Evolutionary conservation across 2,888 invertebrate genomes (phyloP), one percentile per base, ranked within the genome.

Genomic region (Helobdella robusta): DNA sequence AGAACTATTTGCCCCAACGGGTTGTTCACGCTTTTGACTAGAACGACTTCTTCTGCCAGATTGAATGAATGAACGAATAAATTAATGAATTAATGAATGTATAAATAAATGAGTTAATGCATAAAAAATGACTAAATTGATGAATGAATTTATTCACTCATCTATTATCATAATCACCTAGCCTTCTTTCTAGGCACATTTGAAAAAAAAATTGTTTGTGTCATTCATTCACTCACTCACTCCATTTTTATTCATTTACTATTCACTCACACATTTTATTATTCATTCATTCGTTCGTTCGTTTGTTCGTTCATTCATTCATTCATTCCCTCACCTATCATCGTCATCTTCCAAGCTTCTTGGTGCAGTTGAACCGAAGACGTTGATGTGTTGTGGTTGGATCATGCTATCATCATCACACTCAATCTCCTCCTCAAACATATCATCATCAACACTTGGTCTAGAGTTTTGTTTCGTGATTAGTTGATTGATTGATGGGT

Each of bases 1-100:
- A 2, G 68, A 67, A 30, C 69, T 64, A 60, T 70, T 69, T 18
- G 75, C 74, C 23, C 75, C 75, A 0, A 75, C 73, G 30, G 75
- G 75, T 64, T 75, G 75, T 25, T 70, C 72, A 56, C 75, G 58
- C 5, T 30, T 62, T 20, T 46, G 50, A n/a, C 20, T 34, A 20
- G 23, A 48, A 20, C 34, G 36, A n/a, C 60, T 44, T 28, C 20
- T 1, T 23, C 48, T 48, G 20, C 6, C 25, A 18, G 1, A 40
- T 11, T 11, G 11, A 40, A 40, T 11, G 15, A 11, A 40, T 40
- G 15, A 40, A 15, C 40, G 15, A 40, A 11, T 40, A 11, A 40
- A 40, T 11, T 11, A 40, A 40, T 11, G 11, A 40, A 11, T 11
- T 11, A 40, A 11, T 40, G 40, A 40, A 11, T 11, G 11, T 11